Evolutionary conservation across 2,888 invertebrate genomes (phyloP).

Genomic region (Tetheella fluctuosa): DNA sequence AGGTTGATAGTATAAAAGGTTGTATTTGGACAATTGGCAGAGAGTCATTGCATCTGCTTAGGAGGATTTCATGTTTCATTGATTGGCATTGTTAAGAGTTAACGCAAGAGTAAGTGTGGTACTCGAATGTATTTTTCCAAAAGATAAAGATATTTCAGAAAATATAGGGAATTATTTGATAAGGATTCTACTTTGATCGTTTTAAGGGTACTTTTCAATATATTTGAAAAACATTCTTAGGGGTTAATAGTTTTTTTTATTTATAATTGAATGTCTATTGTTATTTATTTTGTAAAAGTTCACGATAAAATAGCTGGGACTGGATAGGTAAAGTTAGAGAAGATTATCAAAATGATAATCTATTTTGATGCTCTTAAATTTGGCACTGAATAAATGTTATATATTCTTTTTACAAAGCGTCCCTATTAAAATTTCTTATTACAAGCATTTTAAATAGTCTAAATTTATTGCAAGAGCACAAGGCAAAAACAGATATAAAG

Average conservation of each 20-base stretch:
- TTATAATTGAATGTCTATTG: not conserved
- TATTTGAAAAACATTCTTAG: no score
- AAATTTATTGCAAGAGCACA: no score
- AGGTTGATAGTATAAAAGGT: not conserved
- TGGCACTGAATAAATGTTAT: no score
- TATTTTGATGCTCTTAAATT: no score
- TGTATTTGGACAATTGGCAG: constrained; percentile 39
- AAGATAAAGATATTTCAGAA: constrained; percentile 47
- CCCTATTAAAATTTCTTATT: no score
- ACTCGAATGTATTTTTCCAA: constrained; percentile 55
- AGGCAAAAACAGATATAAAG: no score
- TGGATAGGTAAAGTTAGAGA: no score
- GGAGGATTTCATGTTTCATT: constrained; percentile 78
- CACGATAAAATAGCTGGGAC: no score
- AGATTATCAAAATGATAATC: no score
- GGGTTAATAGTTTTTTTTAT: no score
- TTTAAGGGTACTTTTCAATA: constrained; percentile 33
- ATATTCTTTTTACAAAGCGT: no score
- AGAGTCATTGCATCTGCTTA: constrained; percentile 74
- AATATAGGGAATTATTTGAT: constrained; percentile 65
- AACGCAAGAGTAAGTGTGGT: constrained; percentile 50
- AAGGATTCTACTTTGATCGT: constrained; percentile 42
- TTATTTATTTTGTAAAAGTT: not conserved
- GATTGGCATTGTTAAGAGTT: constrained; percentile 78
- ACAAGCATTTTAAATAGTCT: no score